phyloP scores from a whole-genome alignment of 2,113 vertebrate species.

The Zosterops lateralis region DNA sequence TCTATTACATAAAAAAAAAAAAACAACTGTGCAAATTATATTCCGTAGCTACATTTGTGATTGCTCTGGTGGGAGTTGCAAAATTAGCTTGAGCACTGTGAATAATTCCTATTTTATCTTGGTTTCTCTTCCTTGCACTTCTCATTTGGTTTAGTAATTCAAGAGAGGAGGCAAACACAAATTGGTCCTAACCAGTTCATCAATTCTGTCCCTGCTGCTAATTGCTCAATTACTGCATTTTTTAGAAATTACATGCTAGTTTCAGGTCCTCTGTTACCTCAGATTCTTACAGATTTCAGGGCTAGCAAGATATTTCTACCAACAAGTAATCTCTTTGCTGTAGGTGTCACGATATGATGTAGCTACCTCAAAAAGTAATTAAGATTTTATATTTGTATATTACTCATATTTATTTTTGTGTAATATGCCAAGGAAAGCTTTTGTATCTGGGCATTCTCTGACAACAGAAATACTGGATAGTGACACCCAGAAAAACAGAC shows the following conservation, averaged over 20 bases:
- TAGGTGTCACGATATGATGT: background rate
- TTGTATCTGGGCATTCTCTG: background rate
- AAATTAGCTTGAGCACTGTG: background rate
- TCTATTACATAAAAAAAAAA: background rate
- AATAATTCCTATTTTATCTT: background rate
- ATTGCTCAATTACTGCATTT: background rate
- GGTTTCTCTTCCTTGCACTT: background rate
- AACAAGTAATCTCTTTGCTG: background rate
- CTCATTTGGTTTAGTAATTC: background rate
- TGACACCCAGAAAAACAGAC: background rate
- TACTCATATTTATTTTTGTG: background rate
- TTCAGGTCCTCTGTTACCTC: background rate
- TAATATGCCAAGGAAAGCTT: rapidly evolving
- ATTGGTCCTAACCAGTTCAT: slow-evolving; percentile 21
- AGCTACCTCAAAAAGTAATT: background rate
- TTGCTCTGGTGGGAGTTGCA: background rate
- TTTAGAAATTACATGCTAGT: background rate
- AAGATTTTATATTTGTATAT: background rate
- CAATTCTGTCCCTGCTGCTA: background rate
- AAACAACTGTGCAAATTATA: background rate
- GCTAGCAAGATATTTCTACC: background rate
- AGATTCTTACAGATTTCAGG: background rate
- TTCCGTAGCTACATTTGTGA: background rate
- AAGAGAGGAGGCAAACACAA: background rate
- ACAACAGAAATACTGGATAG: background rate